phyloP scores from a whole-genome alignment of 1,140 invertebrate genomes.

The Lasioglossum albipes region DNA sequence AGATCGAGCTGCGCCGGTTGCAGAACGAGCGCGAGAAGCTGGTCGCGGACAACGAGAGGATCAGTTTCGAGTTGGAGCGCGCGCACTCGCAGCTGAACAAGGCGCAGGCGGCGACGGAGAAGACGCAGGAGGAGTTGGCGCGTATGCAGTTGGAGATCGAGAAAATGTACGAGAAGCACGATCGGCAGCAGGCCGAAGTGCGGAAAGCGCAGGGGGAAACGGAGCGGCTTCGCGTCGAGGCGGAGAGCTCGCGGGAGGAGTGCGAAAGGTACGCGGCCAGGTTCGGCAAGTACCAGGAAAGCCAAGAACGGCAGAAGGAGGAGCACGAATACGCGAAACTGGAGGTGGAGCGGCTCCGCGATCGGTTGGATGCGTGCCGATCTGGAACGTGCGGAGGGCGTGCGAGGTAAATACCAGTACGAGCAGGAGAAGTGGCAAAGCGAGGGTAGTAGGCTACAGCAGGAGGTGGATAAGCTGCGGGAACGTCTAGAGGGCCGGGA shows the following conservation, averaged over 20 bases:
- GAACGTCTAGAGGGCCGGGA: slow-evolving; percentile 88
- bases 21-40: slow-evolving; percentile 93
- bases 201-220: slow-evolving; percentile 89
- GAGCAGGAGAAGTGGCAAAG: slow-evolving; percentile 89
- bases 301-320: slow-evolving; percentile 86
- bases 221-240: slow-evolving; percentile 85
- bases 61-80: slow-evolving; percentile 91
- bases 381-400: slow-evolving; percentile 87
- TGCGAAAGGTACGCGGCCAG: slow-evolving; percentile 87
- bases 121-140: slow-evolving; percentile 92
- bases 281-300: slow-evolving; percentile 89
- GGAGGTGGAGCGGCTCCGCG: slow-evolving; percentile 90
- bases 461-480: slow-evolving; percentile 86
- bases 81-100: slow-evolving; percentile 91
- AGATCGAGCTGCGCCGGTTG: slow-evolving; percentile 89
- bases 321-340: slow-evolving; percentile 90
- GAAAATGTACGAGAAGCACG: slow-evolving; percentile 94
- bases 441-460: slow-evolving; percentile 82
- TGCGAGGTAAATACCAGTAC: slow-evolving; percentile 92
- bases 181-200: slow-evolving; percentile 90
- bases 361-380: slow-evolving; percentile 89
- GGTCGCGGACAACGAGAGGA: slow-evolving; percentile 89
- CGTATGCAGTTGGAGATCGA: slow-evolving; percentile 92
- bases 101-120: slow-evolving; percentile 90
- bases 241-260: slow-evolving; percentile 86